Evolutionary conservation across 2,797 vertebrate genomes (phyloP).

Genomic region (Hyperoplus lanceolatus): DNA sequence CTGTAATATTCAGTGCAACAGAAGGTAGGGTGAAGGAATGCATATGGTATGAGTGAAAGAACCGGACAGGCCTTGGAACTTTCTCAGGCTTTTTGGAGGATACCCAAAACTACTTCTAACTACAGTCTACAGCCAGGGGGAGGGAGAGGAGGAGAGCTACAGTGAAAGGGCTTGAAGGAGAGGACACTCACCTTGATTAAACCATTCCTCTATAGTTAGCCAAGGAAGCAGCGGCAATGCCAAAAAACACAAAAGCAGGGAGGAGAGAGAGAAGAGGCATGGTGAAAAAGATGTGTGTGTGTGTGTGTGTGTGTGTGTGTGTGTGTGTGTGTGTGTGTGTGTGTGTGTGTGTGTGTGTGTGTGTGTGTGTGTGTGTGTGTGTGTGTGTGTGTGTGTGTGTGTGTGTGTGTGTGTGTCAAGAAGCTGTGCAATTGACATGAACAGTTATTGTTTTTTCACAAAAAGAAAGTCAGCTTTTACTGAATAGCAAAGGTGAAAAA

Average conservation of each 20-base stretch:
- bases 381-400: constrained; percentile 35
- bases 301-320: constrained; percentile 35
- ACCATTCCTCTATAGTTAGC: constrained; percentile 98
- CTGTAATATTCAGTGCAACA: too few relatives aligned
- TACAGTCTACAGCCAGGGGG: constrained; percentile 57
- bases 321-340: constrained; percentile 47
- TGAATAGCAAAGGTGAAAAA: constrained; percentile 10
- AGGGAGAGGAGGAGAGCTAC: constrained; percentile 15
- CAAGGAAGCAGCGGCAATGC: constrained; percentile 89
- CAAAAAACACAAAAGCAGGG: constrained; percentile 83
- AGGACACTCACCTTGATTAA: constrained; percentile 97
- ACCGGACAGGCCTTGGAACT: constrained; percentile 48
- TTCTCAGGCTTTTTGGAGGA: constrained; percentile 57
- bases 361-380: constrained; percentile 43
- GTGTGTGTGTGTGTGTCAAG: constrained; percentile 51
- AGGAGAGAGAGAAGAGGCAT: constrained; percentile 80
- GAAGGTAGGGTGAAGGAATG: constrained; percentile 20
- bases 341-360: constrained; percentile 30
- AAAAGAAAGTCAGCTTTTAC: constrained; percentile 38
- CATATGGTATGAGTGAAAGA: constrained; percentile 54
- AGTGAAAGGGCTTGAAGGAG: constrained; percentile 49
- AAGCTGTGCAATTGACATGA: constrained; percentile 57
- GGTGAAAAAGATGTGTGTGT: constrained; percentile 73
- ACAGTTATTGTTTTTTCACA: constrained; percentile 34
- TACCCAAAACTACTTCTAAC: constrained; percentile 61